A percentile compares a stretch with the other conserved stretches of the same genome.
Evolutionary conservation across 1,140 invertebrate species (phyloP).

Genomic region (Temnothorax nylanderi): DNA sequence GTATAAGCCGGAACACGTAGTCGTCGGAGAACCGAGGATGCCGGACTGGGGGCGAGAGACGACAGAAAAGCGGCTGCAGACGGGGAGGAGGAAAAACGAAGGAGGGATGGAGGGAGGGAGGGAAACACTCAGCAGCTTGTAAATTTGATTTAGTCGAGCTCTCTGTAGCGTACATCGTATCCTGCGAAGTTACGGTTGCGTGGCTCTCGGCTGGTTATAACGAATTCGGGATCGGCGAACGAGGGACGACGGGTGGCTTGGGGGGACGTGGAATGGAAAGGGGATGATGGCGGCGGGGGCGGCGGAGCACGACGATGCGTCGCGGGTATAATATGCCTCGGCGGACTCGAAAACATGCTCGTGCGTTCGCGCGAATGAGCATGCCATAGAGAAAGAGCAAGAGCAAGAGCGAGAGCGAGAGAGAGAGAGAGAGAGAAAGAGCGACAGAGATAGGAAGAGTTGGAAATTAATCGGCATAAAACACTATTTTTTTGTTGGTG

Average conservation of each 20-base stretch:
- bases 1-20: slow-evolving; percentile 52
- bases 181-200: slow-evolving; percentile 69
- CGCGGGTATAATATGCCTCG: slow-evolving; percentile 69
- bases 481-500: slow-evolving; percentile 32
- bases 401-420: background rate
- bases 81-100: background rate
- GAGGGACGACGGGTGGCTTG: slow-evolving; percentile 31
- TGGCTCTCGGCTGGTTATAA: slow-evolving; percentile 68
- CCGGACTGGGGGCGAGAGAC: slow-evolving; percentile 17
- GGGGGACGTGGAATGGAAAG: slow-evolving; percentile 19
- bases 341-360: slow-evolving; percentile 42
- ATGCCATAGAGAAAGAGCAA: background rate
- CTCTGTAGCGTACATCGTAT: slow-evolving; percentile 66
- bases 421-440: background rate
- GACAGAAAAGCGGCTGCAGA: slow-evolving; percentile 25
- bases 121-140: slow-evolving; percentile 67
- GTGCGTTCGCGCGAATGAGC: slow-evolving; percentile 42
- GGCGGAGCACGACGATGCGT: slow-evolving; percentile 51
- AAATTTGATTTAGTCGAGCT: slow-evolving; percentile 69
- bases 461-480: slow-evolving; percentile 69
- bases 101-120: background rate
- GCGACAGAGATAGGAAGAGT: background rate
- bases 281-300: background rate
- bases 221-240: slow-evolving; percentile 69
- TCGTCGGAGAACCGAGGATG: slow-evolving; percentile 13